phyloP scores from a whole-genome alignment of 2,888 invertebrate genomes.

The Hemithea aestivaria region DNA sequence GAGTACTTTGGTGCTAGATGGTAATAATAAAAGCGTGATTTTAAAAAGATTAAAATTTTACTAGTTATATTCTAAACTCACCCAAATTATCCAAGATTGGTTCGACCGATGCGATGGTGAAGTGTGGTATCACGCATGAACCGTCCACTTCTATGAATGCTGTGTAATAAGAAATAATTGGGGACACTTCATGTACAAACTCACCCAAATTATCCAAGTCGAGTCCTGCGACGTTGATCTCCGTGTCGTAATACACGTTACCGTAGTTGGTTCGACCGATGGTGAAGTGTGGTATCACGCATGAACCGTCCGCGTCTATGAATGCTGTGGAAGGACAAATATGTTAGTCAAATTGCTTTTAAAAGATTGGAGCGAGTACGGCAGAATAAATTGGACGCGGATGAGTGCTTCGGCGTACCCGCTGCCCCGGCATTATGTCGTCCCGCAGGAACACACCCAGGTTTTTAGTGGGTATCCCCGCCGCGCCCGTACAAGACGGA shows the following conservation, averaged over 20 bases:
- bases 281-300: conserved; percentile 91
- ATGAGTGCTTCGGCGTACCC: too few species aligned
- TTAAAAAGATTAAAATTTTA: too few species aligned
- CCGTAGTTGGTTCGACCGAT: conserved; percentile 95
- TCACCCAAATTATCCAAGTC: conserved; percentile 92
- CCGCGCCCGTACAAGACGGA: too few species aligned
- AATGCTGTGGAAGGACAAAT: conserved; percentile 60
- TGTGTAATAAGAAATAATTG: conserved; percentile 30
- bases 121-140: conserved; percentile 89
- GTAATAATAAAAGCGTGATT: too few species aligned
- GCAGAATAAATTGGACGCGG: too few species aligned
- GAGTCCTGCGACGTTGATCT: conserved; percentile 90
- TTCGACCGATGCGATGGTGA: conserved; percentile 93
- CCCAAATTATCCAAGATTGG: conserved; percentile 91
- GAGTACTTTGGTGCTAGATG: too few species aligned
- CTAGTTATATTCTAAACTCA: too few species aligned
- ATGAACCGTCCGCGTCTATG: conserved; percentile 86
- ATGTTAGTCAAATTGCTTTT: neutral
- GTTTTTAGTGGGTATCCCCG: too few species aligned
- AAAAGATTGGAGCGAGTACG: too few species aligned
- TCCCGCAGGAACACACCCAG: too few species aligned
- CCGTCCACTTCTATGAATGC: conserved; percentile 86
- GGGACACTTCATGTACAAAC: too few species aligned
- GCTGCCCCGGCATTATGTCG: too few species aligned
- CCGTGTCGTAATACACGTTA: conserved; percentile 91